These are phyloP conservation scores for Hippocampus zosterae DNA, from an alignment of 2,113 vertebrate species.

Conservation along the genomic window DNA sequence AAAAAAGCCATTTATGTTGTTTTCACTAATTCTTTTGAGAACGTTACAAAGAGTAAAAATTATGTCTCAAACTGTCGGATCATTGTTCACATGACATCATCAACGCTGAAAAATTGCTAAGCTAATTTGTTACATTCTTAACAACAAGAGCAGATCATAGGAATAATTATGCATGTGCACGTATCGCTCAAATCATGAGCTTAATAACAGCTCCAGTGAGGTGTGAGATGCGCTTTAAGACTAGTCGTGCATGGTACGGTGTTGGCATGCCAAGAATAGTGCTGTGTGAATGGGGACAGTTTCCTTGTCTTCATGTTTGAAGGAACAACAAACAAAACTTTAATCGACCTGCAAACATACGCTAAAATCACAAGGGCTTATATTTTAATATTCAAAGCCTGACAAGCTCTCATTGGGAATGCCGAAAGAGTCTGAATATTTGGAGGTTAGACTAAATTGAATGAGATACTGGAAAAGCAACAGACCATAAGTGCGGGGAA, in stretches of 20 bases:
- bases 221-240: not conserved
- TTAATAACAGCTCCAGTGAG: not conserved
- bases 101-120: not conserved
- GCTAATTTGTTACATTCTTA: not conserved
- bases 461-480: constrained; percentile 27
- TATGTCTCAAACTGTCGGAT: not conserved
- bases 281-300: not conserved
- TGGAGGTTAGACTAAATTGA: constrained; percentile 36
- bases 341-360: not conserved
- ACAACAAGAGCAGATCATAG: not conserved
- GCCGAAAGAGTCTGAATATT: constrained; percentile 32
- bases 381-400: not conserved
- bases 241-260: not conserved
- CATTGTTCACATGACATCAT: not conserved
- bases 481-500: constrained; percentile 12
- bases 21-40: no score
- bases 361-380: not conserved
- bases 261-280: not conserved
- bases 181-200: not conserved
- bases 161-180: not conserved
- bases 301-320: not conserved
- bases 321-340: not conserved
- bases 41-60: no score
- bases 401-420: constrained; percentile 20
- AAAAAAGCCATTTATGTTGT: not conserved